Evolutionary conservation across 2,797 vertebrate genomes (phyloP).

Genomic region (Xenops minutus): DNA sequence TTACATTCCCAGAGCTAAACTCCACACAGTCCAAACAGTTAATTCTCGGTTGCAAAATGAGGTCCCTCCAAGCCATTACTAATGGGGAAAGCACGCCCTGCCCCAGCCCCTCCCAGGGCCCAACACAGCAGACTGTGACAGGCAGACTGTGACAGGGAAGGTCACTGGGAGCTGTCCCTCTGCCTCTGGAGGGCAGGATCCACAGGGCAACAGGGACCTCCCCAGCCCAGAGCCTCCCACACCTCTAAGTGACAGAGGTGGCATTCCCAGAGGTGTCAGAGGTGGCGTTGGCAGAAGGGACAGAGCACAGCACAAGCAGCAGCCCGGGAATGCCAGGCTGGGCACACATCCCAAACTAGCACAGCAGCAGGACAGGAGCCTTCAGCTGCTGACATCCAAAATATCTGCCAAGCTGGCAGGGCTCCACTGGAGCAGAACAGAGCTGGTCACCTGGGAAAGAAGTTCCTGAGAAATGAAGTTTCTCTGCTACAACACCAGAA

Average conservation of each 20-base stretch:
- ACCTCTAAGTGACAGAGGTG: neutral
- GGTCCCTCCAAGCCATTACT: neutral
- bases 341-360: neutral
- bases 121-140: fast-evolving
- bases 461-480: neutral
- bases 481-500: neutral
- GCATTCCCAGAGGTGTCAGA: neutral
- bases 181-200: fast-evolving
- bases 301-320: neutral
- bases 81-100: neutral
- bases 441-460: neutral
- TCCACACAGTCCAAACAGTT: neutral
- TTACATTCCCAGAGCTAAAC: neutral
- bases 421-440: fast-evolving
- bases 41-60: neutral
- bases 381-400: neutral
- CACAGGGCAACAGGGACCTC: neutral
- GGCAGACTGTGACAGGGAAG: fast-evolving
- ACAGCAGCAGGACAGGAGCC: neutral
- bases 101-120: neutral
- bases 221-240: neutral
- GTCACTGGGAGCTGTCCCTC: neutral
- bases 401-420: neutral
- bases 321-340: fast-evolving
- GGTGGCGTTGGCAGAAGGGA: neutral